Evolutionary conservation across 1,140 invertebrate species (phyloP).

Genomic region (Drosophila sp.): DNA sequence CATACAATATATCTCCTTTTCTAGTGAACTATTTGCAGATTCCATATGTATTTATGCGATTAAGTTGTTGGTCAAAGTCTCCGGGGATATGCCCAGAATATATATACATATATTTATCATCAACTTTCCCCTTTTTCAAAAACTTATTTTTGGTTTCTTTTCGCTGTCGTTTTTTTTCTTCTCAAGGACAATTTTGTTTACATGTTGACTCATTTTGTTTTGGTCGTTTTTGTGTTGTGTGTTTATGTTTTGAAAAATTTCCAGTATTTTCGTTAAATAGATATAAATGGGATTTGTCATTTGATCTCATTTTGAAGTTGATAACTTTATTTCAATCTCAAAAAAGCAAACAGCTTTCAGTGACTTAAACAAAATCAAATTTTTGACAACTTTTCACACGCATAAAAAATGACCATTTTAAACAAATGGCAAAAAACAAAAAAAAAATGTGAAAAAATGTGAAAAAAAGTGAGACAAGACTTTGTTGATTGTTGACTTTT

Average conservation of each 20-base stretch:
- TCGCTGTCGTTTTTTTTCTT: constrained; percentile 30
- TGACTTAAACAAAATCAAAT: constrained; percentile 32
- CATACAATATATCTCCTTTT: not conserved
- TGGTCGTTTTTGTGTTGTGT: constrained; percentile 4
- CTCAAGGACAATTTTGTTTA: constrained; percentile 37
- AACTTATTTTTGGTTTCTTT: constrained; percentile 28
- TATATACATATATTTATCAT: constrained; percentile 44
- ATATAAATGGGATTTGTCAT: constrained; percentile 17
- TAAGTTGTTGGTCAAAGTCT: constrained; percentile 29
- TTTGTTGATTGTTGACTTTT: constrained; percentile 80
- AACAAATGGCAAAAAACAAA: constrained; percentile 46
- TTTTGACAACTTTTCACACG: constrained; percentile 76
- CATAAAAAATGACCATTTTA: constrained; percentile 62
- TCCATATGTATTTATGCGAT: constrained; percentile 1
- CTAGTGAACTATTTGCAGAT: not conserved
- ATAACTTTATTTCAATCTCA: constrained; percentile 38
- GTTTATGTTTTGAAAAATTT: not conserved
- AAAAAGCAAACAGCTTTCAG: constrained; percentile 37
- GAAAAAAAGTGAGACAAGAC: constrained; percentile 50
- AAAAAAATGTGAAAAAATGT: constrained; percentile 38
- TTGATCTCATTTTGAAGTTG: constrained; percentile 43
- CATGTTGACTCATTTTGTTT: constrained; percentile 36
- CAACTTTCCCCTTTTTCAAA: constrained; percentile 44
- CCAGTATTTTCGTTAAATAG: constrained; percentile 3
- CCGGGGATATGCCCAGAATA: constrained; percentile 30